Evolutionary conservation across 2,888 invertebrate species (phyloP), one percentile per base, ranked within the genome.

Genomic region (Nomada fucata): DNA sequence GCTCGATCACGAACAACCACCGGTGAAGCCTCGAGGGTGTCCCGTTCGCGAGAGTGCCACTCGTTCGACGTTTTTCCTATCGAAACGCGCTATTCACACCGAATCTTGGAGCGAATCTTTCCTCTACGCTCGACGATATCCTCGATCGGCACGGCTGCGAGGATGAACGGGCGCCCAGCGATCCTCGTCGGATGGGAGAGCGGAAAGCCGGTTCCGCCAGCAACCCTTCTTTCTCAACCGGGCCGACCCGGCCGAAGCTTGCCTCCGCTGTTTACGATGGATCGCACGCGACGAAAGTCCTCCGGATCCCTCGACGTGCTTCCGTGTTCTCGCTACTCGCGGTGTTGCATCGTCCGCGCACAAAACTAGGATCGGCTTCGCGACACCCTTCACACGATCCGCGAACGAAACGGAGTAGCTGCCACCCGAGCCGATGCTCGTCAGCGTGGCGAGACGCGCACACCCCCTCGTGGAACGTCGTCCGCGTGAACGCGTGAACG

Each of bases 401-500:
- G 10, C 53, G 53, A 53, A 36, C 52, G 55, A 20, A 55, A 20
- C 55, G 47, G 47, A 2, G 47, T 47, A 47, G 47, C 47, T 47
- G 47, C 47, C 47, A 47, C 61, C 29, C 15, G 11, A 20, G 20
- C 3, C 53, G 61, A 47, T 74, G 44, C 55, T 73, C 18, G 74
- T 75, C 74, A 61, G 47, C 76, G 57, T 36, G 55, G n/a, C 36
- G 29, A 20, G 23, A 20, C 18, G 36, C 2, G 50, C 36, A 50
- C 55, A 60, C 67, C 55, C 42, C 61, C 78, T 68, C 68, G 42
- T 47, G 79, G 72, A 53, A n/a, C 70, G 59, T 57, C 13, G 23
- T 23, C 69, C 77, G 67, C 61, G 77, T 53, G 77, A 67, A 78
- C 61, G 60, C 60, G 61, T 44, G 53, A 29, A 13, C 63, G 26